Percentiles rank a stretch among this genome's conserved stretches.
Evolutionary conservation across 2,797 vertebrate genomes (phyloP).

Genomic region (Gymnoscopelus microlampas): DNA sequence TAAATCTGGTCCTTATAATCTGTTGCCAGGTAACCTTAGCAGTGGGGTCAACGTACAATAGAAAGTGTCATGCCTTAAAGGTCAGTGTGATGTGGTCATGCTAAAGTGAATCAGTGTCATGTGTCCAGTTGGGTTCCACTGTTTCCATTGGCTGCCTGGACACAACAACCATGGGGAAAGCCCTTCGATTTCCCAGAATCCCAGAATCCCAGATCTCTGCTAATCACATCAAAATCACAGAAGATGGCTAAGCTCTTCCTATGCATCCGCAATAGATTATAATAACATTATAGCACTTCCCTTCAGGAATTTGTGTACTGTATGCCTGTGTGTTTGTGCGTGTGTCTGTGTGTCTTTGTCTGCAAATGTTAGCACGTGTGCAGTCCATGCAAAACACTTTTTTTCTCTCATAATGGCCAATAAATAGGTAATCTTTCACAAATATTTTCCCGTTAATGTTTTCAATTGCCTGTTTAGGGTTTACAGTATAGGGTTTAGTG

Average conservation of each 20-base stretch:
- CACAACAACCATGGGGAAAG: not conserved
- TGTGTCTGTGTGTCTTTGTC: slow-evolving; percentile 1
- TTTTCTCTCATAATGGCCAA: slow-evolving; percentile 3
- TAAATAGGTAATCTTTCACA: not conserved
- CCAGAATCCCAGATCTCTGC: slow-evolving; percentile 22
- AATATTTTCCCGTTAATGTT: not conserved
- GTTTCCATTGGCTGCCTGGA: not conserved
- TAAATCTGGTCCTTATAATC: no score
- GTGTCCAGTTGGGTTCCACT: not conserved
- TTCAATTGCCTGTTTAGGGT: not conserved
- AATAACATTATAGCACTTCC: slow-evolving; percentile 51
- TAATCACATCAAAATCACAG: slow-evolving; percentile 43
- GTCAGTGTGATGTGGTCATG: not conserved
- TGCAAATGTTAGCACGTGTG: no score
- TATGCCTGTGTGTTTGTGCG: not conserved
- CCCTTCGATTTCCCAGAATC: slow-evolving; percentile 35
- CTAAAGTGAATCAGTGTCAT: not conserved
- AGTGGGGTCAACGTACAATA: not conserved
- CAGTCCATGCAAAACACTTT: not conserved
- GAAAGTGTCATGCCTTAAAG: slow-evolving; percentile 1
- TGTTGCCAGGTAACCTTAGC: no score
- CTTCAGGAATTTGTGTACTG: not conserved
- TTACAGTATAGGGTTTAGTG: not conserved
- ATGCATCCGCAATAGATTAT: slow-evolving; percentile 44
- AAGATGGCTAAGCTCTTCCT: slow-evolving; percentile 32